A percentile compares a stretch with the other conserved stretches of the same genome.
phyloP scores from a whole-genome alignment of 2,113 vertebrate genomes.

The Corvus hawaiiensis region DNA sequence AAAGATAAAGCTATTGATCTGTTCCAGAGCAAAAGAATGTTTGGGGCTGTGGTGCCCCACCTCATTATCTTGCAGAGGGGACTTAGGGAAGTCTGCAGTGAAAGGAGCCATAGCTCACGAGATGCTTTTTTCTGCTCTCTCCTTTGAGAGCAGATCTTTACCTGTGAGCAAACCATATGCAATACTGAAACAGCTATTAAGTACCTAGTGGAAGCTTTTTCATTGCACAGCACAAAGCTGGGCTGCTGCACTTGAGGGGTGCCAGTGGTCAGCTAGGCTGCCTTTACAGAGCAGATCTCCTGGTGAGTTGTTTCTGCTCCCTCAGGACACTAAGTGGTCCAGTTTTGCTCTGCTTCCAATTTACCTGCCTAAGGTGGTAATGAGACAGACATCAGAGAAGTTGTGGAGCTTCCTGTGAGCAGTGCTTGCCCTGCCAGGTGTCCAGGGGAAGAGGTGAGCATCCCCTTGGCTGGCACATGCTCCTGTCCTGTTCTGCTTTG shows the following conservation, averaged over 20 bases:
- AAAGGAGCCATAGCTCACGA: accelerated
- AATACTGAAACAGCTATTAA: not conserved
- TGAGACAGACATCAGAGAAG: not conserved
- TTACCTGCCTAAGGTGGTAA: not conserved
- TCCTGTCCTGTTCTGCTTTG: not conserved
- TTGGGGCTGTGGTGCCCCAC: not conserved
- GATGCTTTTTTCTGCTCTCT: not conserved
- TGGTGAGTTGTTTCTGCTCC: not conserved
- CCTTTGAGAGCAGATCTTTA: not conserved
- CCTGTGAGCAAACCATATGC: not conserved
- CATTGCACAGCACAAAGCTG: not conserved
- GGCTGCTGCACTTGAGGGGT: not conserved
- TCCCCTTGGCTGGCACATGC: accelerated
- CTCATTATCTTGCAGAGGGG: not conserved
- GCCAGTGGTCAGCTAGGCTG: not conserved
- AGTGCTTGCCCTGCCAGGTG: not conserved
- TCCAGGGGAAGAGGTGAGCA: not conserved
- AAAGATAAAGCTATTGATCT: not conserved
- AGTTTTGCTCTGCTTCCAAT: not conserved
- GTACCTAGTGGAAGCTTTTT: not conserved
- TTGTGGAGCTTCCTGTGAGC: not conserved
- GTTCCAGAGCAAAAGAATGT: not conserved
- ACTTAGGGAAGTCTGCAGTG: not conserved
- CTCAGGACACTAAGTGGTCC: not conserved
- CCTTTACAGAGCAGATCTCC: not conserved